A percentile compares a stretch with the other conserved stretches of the same genome.
phyloP scores from a whole-genome alignment of 2,888 invertebrate genomes.

The Lasioglossum marginatum region DNA sequence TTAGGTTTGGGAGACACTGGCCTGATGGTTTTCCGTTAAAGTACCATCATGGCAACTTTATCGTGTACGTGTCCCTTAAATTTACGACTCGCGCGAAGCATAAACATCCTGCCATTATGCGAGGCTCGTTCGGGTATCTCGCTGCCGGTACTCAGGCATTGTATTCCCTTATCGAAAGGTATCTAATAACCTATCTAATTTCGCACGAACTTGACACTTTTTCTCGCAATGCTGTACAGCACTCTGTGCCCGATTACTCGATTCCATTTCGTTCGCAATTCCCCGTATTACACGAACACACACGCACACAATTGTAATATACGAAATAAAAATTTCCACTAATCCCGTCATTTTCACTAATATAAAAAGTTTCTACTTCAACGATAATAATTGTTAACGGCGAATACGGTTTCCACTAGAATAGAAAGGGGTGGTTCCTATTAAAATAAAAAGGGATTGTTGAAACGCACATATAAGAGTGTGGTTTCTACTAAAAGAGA shows the following conservation, averaged over 20 bases:
- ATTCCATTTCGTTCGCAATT: conserved; percentile 2
- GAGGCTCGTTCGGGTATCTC: conserved; percentile 41
- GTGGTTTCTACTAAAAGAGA: no score
- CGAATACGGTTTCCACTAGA: not conserved
- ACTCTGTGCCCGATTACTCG: conserved; percentile 2
- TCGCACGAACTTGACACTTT: conserved; percentile 59
- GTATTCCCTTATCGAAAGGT: conserved; percentile 57
- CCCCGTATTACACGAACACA: not conserved
- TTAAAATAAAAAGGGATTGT: not conserved
- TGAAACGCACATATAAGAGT: no score
- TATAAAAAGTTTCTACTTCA: not conserved
- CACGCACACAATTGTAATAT: not conserved
- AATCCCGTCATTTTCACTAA: not conserved
- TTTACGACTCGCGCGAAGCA: conserved; percentile 60
- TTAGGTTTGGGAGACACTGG: conserved; percentile 52
- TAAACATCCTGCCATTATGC: conserved; percentile 68
- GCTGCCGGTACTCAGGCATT: conserved; percentile 44
- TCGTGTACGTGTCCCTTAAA: conserved; percentile 55
- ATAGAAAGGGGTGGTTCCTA: not conserved
- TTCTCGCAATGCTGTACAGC: conserved; percentile 41
- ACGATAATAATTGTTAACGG: not conserved
- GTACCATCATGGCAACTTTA: conserved; percentile 52
- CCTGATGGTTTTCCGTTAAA: conserved; percentile 48
- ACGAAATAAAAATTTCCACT: not conserved
- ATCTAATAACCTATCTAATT: conserved; percentile 63